A percentile compares a stretch with the other conserved stretches of the same genome.
phyloP scores from a whole-genome alignment of 2,888 invertebrate genomes.

The Thysanoteuthis rhombus region DNA sequence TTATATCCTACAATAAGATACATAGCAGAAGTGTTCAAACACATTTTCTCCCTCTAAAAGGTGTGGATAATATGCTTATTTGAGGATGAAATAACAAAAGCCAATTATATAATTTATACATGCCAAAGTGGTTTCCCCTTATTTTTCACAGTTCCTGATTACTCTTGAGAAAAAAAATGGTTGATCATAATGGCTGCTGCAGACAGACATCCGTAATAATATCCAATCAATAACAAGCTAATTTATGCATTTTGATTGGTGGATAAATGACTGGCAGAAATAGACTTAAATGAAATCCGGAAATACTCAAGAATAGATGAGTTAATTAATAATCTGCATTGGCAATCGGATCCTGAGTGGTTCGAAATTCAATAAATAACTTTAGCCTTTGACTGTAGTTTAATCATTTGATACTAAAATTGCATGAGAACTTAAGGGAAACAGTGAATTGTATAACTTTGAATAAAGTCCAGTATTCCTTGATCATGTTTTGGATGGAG shows the following conservation, averaged over 20 bases:
- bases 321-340: background rate
- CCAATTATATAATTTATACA: too few relatives aligned
- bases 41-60: too few relatives aligned
- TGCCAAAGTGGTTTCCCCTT: too few relatives aligned
- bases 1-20: too few relatives aligned
- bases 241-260: background rate
- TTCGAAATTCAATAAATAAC: background rate
- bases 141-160: too few relatives aligned
- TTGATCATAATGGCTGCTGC: background rate
- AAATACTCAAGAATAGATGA: background rate
- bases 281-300: conserved; percentile 12
- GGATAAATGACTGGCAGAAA: background rate
- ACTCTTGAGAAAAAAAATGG: too few relatives aligned
- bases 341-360: background rate
- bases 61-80: too few relatives aligned
- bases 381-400: background rate
- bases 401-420: background rate
- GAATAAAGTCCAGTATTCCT: background rate
- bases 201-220: background rate
- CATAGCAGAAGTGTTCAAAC: too few relatives aligned
- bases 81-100: too few relatives aligned
- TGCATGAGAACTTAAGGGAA: background rate
- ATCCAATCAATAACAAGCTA: background rate
- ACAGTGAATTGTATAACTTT: background rate
- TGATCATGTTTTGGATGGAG: background rate